phyloP scores from a whole-genome alignment of 2,113 vertebrate genomes.

The Sakesphorus luctuosus region DNA sequence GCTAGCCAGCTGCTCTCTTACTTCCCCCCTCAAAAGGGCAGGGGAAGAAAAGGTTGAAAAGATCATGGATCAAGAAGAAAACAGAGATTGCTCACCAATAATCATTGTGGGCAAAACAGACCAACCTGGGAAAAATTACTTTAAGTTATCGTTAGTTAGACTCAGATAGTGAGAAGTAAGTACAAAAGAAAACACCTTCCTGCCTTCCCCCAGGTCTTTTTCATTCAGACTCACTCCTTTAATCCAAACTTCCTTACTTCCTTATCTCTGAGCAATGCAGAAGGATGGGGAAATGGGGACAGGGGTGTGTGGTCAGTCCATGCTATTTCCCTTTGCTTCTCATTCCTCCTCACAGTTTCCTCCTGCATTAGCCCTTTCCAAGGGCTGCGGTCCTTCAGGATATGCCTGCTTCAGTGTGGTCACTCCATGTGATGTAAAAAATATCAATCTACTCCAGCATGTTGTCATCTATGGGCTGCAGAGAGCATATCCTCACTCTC shows the following conservation, averaged over 20 bases:
- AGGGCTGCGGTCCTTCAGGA: neutral
- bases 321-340: neutral
- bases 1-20: neutral
- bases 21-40: neutral
- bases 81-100: neutral
- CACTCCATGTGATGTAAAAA: neutral
- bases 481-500: accelerated
- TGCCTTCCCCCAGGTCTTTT: neutral
- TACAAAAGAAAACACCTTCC: neutral
- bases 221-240: neutral
- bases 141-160: neutral
- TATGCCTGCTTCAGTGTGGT: neutral
- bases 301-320: accelerated
- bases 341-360: neutral
- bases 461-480: neutral
- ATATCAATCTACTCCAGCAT: neutral
- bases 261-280: neutral
- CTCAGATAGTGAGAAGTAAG: neutral
- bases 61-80: neutral
- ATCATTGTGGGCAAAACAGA: neutral
- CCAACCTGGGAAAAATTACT: neutral
- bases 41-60: neutral
- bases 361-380: neutral
- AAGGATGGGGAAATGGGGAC: accelerated
- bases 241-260: neutral